phyloP scores from a whole-genome alignment of 2,113 vertebrate species.

The Takifugu bimaculatus region DNA sequence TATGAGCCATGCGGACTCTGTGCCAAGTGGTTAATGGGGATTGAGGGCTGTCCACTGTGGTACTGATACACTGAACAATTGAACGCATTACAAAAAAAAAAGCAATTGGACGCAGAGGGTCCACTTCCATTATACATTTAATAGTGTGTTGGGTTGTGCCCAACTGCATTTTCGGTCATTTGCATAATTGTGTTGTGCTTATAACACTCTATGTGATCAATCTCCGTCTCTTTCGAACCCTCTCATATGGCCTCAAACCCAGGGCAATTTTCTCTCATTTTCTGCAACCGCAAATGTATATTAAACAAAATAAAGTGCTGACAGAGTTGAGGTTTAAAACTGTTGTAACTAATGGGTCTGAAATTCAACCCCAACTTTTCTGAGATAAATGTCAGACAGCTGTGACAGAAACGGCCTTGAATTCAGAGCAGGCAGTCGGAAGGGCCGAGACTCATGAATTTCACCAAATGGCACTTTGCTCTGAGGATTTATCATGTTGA shows the following conservation, averaged over 20 bases:
- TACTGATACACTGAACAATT: constrained; percentile 24
- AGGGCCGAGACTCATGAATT: constrained; percentile 30
- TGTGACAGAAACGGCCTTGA: constrained; percentile 15
- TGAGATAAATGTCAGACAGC: constrained; percentile 7
- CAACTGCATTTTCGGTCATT: constrained; percentile 57
- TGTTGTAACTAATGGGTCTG: not conserved
- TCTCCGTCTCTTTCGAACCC: constrained; percentile 40
- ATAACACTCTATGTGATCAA: constrained; percentile 48
- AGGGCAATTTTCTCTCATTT: no score
- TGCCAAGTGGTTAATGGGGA: constrained; percentile 45
- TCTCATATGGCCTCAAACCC: not conserved
- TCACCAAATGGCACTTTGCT: constrained; percentile 35
- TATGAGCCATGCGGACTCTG: not conserved
- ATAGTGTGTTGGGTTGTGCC: constrained; percentile 52
- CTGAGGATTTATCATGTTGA: constrained; percentile 49
- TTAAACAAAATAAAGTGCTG: not conserved
- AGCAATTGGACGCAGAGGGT: constrained; percentile 41
- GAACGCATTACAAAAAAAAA: constrained; percentile 8
- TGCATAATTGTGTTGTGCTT: constrained; percentile 60
- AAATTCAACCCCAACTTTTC: no score
- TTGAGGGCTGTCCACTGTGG: constrained; percentile 19
- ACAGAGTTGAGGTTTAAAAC: not conserved
- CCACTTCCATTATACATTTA: constrained; percentile 53
- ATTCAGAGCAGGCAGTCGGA: constrained; percentile 40
- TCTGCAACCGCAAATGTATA: no score